Evolutionary conservation across 1,140 invertebrate genomes (phyloP).

Genomic region (Rhysida immarginata): DNA sequence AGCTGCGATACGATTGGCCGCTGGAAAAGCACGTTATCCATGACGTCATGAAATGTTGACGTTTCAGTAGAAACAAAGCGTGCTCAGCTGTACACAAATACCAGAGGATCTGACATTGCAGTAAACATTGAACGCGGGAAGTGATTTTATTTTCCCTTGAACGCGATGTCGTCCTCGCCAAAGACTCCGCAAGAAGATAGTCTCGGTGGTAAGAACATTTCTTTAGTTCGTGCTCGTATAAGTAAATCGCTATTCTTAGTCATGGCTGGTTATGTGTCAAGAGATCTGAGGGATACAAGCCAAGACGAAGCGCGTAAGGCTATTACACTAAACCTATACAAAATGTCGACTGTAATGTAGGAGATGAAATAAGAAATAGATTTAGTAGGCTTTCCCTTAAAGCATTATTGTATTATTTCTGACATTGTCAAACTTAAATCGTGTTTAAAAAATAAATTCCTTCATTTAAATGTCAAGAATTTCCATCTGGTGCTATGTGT

Average conservation of each 20-base stretch:
- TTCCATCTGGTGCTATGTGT: too few species aligned
- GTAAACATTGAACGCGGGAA: neutral
- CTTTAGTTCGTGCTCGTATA: neutral
- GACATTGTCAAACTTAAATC: too few species aligned
- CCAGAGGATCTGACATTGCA: too few species aligned
- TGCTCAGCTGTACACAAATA: slow-evolving; percentile 4
- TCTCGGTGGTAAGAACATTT: slow-evolving; percentile 29
- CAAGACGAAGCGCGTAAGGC: too few species aligned
- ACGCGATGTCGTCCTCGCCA: slow-evolving; percentile 27
- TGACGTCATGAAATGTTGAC: slow-evolving; percentile 6
- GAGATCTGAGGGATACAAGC: too few species aligned
- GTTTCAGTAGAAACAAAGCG: slow-evolving; percentile 5
- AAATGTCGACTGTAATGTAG: neutral
- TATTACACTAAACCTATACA: too few species aligned
- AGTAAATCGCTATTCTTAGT: neutral
- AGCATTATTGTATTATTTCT: too few species aligned
- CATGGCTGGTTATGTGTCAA: neutral
- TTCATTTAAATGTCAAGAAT: too few species aligned
- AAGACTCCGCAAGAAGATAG: slow-evolving; percentile 31
- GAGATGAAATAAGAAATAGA: slow-evolving; percentile 1
- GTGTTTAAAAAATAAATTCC: too few species aligned
- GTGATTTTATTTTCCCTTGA: neutral
- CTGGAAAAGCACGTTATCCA: neutral
- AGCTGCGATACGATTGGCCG: neutral
- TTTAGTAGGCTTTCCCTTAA: slow-evolving; percentile 4